Base-by-base conservation (phyloP, 2,113 vertebrate genomes). In the Spermophilus dauricus region DNA sequence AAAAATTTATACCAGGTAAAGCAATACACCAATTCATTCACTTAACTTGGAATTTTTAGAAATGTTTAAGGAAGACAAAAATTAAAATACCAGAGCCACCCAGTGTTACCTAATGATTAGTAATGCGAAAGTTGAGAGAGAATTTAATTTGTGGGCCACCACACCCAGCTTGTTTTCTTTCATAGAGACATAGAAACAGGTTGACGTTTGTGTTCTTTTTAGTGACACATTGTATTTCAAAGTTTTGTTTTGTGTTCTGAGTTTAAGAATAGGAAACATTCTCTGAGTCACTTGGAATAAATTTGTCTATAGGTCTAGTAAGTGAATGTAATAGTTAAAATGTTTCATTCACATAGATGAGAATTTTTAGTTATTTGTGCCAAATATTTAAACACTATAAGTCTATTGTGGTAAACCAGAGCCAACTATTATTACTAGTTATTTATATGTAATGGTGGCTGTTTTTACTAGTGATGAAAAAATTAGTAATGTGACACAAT, bases 41-140 rank as follows among this genome's bases (percentile, higher is more conserved):
- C 94, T 96, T 93, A 86, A 69, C 53, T 70, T 92, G n/a, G 45
- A 94, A 98, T 34, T 75, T 86, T 72, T 83, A 94, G 72, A 93
- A 89, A 88, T 87, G 82, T 94, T 75, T 85, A 82, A 92, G 76
- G 67, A 42, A 95, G 8, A 69, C 48, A 83, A 95, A 94, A 96
- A 88, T 87, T 84, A 96, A 94, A 82, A 75, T 70, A 94, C 32
- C 63, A 86, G 39, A 94, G 86, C 63, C 92, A 93, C 65, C 56
- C 20, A 77, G 34, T 70, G 28, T 73, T 81, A 85, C 51, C 82
- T 28, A 58, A n/a, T 70, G 92, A 81, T 80, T 82, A 97, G 32
- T 72, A 88, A 28, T 20, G n/a, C 72, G 56, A 82, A 92, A 87
- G 22, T 6, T 58, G 89, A 96, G 69, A 77, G 61, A 91, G 28